Percentiles rank a stretch among this genome's conserved stretches.
Evolutionary conservation across 2,797 vertebrate species (phyloP).

Genomic region (Chanos chanos): DNA sequence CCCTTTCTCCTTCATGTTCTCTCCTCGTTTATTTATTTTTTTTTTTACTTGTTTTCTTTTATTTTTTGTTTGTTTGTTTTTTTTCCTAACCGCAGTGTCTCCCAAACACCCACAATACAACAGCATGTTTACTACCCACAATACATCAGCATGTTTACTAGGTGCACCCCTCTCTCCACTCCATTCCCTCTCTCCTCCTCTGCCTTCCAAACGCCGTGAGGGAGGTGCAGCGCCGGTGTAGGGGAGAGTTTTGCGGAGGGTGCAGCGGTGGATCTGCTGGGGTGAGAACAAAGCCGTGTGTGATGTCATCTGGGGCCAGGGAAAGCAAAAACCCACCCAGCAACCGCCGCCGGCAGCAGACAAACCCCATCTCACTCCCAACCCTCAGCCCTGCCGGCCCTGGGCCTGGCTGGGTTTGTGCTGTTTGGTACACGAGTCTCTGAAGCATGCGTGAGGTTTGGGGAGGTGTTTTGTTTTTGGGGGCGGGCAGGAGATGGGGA

Average conservation of each 20-base stretch:
- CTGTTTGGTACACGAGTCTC: no score
- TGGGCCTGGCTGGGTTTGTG: neutral
- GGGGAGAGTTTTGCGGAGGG: neutral
- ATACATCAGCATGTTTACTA: conserved; percentile 34
- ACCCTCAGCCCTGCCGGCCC: neutral
- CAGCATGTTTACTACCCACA: conserved; percentile 32
- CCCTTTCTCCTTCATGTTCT: no score
- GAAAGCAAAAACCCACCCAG: conserved; percentile 34
- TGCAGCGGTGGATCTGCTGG: conserved; percentile 27
- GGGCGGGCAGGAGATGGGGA: no score
- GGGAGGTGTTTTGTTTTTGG: no score
- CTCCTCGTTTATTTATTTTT: no score
- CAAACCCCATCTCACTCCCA: conserved; percentile 32
- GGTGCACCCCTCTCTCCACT: conserved; percentile 38
- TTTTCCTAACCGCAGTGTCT: conserved; percentile 14
- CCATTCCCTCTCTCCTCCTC: conserved; percentile 7
- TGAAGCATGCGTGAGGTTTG: no score
- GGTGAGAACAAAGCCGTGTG: conserved; percentile 36
- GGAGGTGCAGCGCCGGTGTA: conserved; percentile 9
- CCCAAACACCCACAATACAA: conserved; percentile 17
- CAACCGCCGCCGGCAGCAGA: conserved; percentile 37
- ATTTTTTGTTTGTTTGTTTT: no score
- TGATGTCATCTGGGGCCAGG: conserved; percentile 41
- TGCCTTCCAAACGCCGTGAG: conserved; percentile 24
- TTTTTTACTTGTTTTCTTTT: no score